A percentile compares a stretch with the other conserved stretches of the same genome.
phyloP scores from a whole-genome alignment of 2,797 vertebrate species.

The Squalus acanthias region DNA sequence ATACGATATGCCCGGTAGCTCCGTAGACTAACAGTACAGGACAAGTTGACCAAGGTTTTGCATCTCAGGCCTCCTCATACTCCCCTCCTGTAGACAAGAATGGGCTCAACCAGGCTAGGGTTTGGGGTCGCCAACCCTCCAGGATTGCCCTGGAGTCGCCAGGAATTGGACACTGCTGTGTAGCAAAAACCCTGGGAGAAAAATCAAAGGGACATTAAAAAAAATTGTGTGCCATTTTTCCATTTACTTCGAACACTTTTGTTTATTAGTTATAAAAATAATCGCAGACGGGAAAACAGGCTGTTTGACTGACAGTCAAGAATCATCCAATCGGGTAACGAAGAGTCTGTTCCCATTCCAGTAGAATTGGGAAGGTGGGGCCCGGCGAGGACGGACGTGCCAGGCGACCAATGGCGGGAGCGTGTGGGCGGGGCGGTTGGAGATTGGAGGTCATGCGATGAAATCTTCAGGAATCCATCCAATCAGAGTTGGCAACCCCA shows the following conservation, averaged over 20 bases:
- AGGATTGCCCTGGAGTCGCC: neutral
- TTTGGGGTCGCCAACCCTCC: neutral
- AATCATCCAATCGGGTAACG: too few relatives aligned
- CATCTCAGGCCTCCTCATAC: neutral
- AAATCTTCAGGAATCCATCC: neutral
- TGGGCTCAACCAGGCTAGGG: neutral
- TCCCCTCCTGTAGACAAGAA: neutral
- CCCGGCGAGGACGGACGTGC: neutral
- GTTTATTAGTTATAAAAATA: too few relatives aligned
- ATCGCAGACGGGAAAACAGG: too few relatives aligned
- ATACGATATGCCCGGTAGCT: neutral
- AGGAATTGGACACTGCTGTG: neutral
- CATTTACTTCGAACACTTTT: neutral
- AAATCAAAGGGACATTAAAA: neutral
- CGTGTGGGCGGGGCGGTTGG: neutral
- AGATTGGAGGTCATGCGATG: neutral
- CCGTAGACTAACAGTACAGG: neutral
- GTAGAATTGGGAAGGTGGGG: neutral
- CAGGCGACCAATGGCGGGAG: neutral
- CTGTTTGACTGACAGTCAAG: too few relatives aligned
- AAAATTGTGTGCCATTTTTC: neutral
- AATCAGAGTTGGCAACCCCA: neutral
- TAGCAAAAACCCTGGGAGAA: neutral
- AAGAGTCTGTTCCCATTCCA: neutral
- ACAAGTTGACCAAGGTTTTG: neutral